Evolutionary conservation across 1,140 invertebrate genomes (phyloP), one percentile per base, ranked within the genome.

Genomic region (Cotesia glomerata): DNA sequence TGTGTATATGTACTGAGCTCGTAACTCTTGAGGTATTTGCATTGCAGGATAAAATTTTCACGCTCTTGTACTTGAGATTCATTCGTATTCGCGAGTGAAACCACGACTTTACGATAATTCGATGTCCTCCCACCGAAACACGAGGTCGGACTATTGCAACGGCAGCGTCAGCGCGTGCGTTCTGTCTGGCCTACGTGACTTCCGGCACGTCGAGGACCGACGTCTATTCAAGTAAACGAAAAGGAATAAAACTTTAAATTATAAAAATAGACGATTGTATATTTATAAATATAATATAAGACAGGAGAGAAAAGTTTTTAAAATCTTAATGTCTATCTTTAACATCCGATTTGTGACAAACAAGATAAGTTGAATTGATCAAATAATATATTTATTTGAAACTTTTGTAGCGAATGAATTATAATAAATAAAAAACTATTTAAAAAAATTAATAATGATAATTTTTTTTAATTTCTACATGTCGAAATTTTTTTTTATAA

Each of bases 21-120:
- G 52, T 16, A 65, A 66, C 52, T 39, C 36, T 18, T 32, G 63
- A 72, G 52, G 62, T 14, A 65, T 58, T 65, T 66, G 32, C 54
- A n/a, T 32, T 11, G n/a, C n/a, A 18, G 32, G 34, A 51, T 2
- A 65, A 66, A 39, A 72, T 72, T 72, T 72, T 66, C 45, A 45
- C 39, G 39, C 70, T 14, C 61, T 65, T 11, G 39, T 63, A n/a
- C 61, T 65, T 16, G 26, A 14, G 54, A 72, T 66, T 72, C 70
- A 72, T 72, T 72, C 63, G 70, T 72, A 72, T 72, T 72, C 70
- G 16, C 32, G 63, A 26, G 36, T 56, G 70, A 59, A 58, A 64
- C 62, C 54, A 66, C 51, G 63, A 72, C 62, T 72, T 72, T 72
- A 72, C 70, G 70, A 72, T 72, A 72, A 72, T 72, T 65, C 63